Evolutionary conservation across 2,888 invertebrate species (phyloP), one percentile per base, ranked within the genome.

Genomic region (Aelia acuminata): DNA sequence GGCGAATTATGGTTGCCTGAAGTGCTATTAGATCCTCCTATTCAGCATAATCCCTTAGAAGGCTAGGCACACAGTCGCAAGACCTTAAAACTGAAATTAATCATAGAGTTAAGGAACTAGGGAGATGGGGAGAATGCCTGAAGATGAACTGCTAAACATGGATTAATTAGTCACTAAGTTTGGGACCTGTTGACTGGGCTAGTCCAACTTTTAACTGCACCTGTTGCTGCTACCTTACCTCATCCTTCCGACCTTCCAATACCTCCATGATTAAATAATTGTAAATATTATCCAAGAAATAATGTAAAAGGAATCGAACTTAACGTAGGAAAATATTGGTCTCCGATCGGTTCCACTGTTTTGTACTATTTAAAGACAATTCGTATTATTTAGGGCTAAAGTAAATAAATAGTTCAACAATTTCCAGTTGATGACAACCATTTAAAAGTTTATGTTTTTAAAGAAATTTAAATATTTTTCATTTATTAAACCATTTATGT

Each of bases 91-190:
- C 26, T 26, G 26, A 26, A 57, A 57, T 26, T 57, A 57, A 57
- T 57, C 57, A 13, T 31, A 26, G 57, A 57, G 26, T 57, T 57
- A 57, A 57, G 57, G 26, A 57, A 57, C 57, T 57, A 26, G 13
- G 4, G 15, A 15, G 57, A 15, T 13, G 75, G 75, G 11, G 75
- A 39, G 75, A 22, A 39, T 75, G 35, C 7, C 75, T 43, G 75
- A 35, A 35, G 75, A 39, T 75, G 75, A 75, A 39, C 75, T 75
- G 75, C 75, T 39, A 22, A 75, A 75, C 39, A 75, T 43, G 39
- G 75, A 75, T 26, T 75, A 75, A 75, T 75, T 75, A 75, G 75
- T 75, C 75, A 75, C 75, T 43, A 75, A 75, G 75, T 75, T 75
- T 22, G 75, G 75, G 22, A 75, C 75, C 75, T 75, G 75, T 75